Base-by-base conservation (phyloP, 2,888 invertebrate species). In the Gari tellinella region DNA sequence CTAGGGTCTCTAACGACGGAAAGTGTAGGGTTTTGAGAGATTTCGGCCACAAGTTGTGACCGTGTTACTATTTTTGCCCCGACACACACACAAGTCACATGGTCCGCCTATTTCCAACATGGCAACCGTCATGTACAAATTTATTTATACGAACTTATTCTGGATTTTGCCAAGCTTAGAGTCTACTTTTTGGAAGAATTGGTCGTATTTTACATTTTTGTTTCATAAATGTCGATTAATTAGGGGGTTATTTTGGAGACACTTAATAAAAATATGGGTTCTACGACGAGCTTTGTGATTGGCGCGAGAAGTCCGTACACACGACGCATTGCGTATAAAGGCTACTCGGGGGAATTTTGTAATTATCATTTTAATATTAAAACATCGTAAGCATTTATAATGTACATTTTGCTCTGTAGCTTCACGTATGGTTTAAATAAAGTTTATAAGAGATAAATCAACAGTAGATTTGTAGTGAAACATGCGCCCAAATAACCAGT, bases 41-140 rank as follows among this genome's bases (percentile, higher is more conserved):
- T 43, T 61, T 38, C 52, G 41, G 69, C 72, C 77, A 78, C 77
- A 66, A 78, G 37, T 73, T 51, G 77, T 78, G 77, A 69, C 73
- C 69, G 66, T 78, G 77, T 66, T 78, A 78, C 77, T 73, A 73
- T 69, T 78, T 78, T 78, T 73, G 77, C 77, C 72, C 77, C 70
- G 79, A 81, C 79, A 78, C 78, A 66, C 80, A 66, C 80, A 66
- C 72, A 65, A 85, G 84, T 86, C 86, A 86, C 86, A 86, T 86
- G 86, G 84, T 81, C 81, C 81, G 80, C 62, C 70, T 72, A 77
- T 78, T 83, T 86, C 84, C 86, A 86, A 86, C 86, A 86, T 86
- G 86, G 86, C 86, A 86, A 86, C 86, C 86, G 68, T 68, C 78
- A 77, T 81, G 79, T 79, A 76, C 49, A 77, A 74, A 46, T 51